These are phyloP conservation scores for Catocala fraxini DNA, from an alignment of 2,888 invertebrate species.

Conservation along the genomic window DNA sequence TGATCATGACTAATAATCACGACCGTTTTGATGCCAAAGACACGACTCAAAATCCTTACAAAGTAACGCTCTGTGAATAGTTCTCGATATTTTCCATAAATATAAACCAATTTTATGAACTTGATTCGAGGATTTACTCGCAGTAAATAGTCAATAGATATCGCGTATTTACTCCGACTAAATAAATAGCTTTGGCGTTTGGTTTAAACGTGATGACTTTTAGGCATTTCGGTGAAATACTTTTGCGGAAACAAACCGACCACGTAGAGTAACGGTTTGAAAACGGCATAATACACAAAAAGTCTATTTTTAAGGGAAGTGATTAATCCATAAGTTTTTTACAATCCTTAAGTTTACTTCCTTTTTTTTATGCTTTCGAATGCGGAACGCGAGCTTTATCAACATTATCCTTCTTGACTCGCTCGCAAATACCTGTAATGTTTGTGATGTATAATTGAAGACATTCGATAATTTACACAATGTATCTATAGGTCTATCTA, in stretches of 20 bases:
- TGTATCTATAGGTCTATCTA: slow-evolving; percentile 7
- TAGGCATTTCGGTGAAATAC: slow-evolving; percentile 3
- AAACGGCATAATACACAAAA: background rate
- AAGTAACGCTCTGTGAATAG: too few species aligned
- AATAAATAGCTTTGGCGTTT: slow-evolving; percentile 1
- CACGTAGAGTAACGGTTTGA: slow-evolving; percentile 26
- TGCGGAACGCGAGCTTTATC: background rate
- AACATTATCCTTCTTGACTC: slow-evolving; percentile 16
- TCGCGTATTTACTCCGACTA: background rate
- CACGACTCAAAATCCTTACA: too few species aligned
- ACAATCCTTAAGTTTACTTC: too few species aligned
- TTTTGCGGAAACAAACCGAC: slow-evolving; percentile 17
- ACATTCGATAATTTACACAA: slow-evolving; percentile 31
- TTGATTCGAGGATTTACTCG: background rate
- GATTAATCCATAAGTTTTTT: background rate
- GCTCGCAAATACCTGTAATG: slow-evolving; percentile 25
- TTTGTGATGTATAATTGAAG: slow-evolving; percentile 33
- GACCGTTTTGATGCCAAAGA: too few species aligned
- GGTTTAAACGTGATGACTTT: background rate
- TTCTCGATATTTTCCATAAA: background rate
- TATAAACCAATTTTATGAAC: background rate
- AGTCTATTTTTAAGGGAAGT: background rate
- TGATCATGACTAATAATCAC: too few species aligned
- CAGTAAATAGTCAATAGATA: background rate
- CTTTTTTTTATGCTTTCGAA: background rate